These are phyloP conservation scores for Chrysolina haemoptera DNA, from an alignment of 2,888 invertebrate species.

Conservation along the genomic window DNA sequence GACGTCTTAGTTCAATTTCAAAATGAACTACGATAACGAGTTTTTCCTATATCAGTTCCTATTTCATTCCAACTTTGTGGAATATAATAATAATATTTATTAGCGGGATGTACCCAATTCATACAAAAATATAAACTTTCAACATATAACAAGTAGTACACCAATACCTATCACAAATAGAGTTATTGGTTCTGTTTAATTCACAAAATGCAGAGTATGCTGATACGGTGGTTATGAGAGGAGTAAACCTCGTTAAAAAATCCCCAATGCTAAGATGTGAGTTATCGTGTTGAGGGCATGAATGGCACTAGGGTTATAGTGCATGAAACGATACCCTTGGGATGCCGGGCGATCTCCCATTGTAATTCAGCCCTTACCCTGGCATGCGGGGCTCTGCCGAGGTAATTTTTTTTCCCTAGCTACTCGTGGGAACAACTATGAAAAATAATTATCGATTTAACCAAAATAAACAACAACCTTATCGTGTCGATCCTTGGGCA, in stretches of 20 bases:
- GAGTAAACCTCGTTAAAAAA: neutral
- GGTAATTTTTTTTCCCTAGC: slow-evolving; percentile 39
- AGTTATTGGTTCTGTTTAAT: too few species aligned
- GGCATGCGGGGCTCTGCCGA: neutral
- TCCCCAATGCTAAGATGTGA: neutral
- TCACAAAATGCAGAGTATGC: too few species aligned
- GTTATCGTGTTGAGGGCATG: neutral
- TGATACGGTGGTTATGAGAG: neutral
- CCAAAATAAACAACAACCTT: slow-evolving; percentile 26
- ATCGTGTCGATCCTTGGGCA: neutral
- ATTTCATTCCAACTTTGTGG: too few species aligned
- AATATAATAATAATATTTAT: too few species aligned
- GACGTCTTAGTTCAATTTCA: too few species aligned
- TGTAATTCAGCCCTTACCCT: slow-evolving; percentile 31
- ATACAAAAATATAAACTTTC: too few species aligned
- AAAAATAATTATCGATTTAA: slow-evolving; percentile 32
- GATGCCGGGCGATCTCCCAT: slow-evolving; percentile 39
- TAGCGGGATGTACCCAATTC: too few species aligned
- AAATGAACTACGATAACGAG: too few species aligned
- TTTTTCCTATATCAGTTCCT: too few species aligned
- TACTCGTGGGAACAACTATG: slow-evolving; percentile 43
- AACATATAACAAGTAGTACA: too few species aligned
- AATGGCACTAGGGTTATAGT: slow-evolving; percentile 28
- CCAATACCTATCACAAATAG: too few species aligned
- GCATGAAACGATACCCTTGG: slow-evolving; percentile 42